These are phyloP conservation scores for Drosophila insularis DNA, from an alignment of 1,140 invertebrate genomes.

Conservation along the genomic window DNA sequence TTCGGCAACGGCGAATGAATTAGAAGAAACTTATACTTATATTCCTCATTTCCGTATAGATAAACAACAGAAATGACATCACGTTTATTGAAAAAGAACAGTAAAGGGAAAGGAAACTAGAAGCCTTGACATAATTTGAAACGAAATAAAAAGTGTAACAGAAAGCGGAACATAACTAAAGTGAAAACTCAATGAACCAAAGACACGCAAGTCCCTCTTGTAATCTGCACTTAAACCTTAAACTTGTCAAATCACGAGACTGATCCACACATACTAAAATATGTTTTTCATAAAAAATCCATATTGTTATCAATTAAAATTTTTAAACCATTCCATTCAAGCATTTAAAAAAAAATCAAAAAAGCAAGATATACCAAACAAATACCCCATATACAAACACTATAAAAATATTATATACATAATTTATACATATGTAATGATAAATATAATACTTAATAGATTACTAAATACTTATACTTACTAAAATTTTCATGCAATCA, in stretches of 20 bases:
- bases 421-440: conserved; percentile 16
- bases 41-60: no score
- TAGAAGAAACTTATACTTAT: no score
- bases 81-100: no score
- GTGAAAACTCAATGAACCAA: neutral
- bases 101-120: neutral
- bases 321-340: neutral
- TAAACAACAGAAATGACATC: no score
- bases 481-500: neutral
- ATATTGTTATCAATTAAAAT: neutral
- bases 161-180: neutral
- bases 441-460: no score
- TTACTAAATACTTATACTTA: no score
- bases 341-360: neutral
- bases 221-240: neutral
- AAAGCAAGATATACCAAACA: neutral
- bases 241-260: neutral
- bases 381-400: neutral
- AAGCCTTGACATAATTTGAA: neutral
- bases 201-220: neutral
- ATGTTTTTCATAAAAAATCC: neutral
- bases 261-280: neutral
- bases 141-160: no score
- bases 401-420: conserved; percentile 10
- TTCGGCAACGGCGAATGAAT: no score